Evolutionary conservation across 2,113 vertebrate species (phyloP).

Genomic region (Heptranchias perlo): DNA sequence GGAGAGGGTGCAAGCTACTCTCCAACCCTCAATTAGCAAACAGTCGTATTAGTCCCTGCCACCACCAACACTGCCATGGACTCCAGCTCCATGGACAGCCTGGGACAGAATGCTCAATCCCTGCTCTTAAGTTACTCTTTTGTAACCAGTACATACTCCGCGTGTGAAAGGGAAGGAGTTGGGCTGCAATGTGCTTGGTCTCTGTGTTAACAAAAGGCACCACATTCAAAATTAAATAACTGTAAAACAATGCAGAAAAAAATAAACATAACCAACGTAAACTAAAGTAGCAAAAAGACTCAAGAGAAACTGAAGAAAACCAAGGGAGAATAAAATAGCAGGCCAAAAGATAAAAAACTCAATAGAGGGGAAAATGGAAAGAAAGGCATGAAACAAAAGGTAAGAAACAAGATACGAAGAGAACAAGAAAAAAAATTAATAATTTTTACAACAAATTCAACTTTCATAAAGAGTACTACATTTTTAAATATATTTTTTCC

Average conservation of each 20-base stretch:
- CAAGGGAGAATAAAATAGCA: neutral
- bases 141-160: neutral
- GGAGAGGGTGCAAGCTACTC: no score
- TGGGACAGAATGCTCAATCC: neutral
- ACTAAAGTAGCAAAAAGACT: neutral
- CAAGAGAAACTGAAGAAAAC: neutral
- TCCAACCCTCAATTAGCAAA: no score
- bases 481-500: no score
- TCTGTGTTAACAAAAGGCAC: neutral
- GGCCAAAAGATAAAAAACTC: neutral
- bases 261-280: neutral
- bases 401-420: neutral
- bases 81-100: neutral
- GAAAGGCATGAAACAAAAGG: constrained; percentile 39
- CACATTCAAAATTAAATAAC: neutral
- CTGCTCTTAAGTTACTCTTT: neutral
- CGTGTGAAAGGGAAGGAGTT: neutral
- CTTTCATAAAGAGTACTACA: no score
- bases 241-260: neutral
- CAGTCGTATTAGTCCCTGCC: neutral
- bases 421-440: neutral
- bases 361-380: neutral
- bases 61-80: neutral
- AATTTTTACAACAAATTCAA: no score
- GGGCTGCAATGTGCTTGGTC: neutral